These are phyloP conservation scores for Leptocoma aspasia DNA, from an alignment of 2,113 vertebrate genomes.

Conservation along the genomic window DNA sequence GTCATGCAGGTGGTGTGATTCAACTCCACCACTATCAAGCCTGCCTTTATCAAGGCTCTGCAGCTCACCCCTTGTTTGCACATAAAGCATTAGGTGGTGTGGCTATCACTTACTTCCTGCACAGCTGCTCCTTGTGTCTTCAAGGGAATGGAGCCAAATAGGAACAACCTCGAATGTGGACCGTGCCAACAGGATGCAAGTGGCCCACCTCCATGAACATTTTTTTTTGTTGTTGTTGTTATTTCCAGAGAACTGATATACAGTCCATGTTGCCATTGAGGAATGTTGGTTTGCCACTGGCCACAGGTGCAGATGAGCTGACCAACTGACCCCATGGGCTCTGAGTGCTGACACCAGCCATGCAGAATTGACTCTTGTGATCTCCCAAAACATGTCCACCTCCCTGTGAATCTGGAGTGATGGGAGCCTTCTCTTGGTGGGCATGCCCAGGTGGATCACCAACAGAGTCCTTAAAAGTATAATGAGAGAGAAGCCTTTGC, in stretches of 20 bases:
- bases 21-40: fast-evolving
- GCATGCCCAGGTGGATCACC: not conserved
- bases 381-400: not conserved
- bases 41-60: not conserved
- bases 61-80: not conserved
- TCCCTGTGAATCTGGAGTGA: not conserved
- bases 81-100: not conserved
- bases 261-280: not conserved
- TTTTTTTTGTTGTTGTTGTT: not conserved
- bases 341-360: not conserved
- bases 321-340: fast-evolving
- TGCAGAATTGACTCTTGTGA: not conserved
- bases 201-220: not conserved
- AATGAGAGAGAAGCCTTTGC: not conserved
- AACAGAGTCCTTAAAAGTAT: not conserved
- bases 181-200: not conserved
- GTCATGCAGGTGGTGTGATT: not conserved
- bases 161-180: not conserved
- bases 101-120: not conserved
- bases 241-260: not conserved
- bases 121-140: not conserved
- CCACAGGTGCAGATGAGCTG: fast-evolving
- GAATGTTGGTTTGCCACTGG: not conserved
- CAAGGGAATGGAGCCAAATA: not conserved
- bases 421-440: not conserved